Conservation (phyloP, 1,140 invertebrate genomes). For the Phocides pigmalion region DNA sequence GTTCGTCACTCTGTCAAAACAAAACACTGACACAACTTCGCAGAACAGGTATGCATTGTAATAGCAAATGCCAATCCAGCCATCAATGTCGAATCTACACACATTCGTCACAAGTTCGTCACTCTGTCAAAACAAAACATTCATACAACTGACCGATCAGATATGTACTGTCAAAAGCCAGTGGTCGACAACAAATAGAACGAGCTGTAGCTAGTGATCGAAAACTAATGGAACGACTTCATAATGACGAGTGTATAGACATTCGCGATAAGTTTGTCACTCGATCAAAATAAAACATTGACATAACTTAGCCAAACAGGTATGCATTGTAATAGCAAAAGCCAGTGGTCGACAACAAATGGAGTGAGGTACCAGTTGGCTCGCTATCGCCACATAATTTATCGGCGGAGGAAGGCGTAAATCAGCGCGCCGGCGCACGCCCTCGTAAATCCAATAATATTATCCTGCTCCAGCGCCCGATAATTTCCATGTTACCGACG, state of each 20-base stretch:
- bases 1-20: not conserved
- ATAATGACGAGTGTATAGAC: not conserved
- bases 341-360: conserved; percentile 23
- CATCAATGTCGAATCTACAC: too few relatives aligned
- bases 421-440: conserved; percentile 55
- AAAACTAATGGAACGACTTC: not conserved
- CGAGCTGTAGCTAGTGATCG: too few relatives aligned
- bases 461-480: conserved; percentile 56
- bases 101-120: not conserved
- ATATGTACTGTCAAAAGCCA: conserved; percentile 4
- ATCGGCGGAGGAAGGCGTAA: conserved; percentile 63
- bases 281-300: not conserved
- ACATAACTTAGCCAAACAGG: not conserved
- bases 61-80: conserved; percentile 10
- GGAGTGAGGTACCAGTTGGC: conserved; percentile 25
- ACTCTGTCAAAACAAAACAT: not conserved
- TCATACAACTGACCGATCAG: not conserved
- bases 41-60: not conserved
- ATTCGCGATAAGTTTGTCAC: not conserved
- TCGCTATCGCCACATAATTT: conserved; percentile 52
- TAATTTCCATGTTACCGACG: conserved; percentile 51
- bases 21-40: not conserved
- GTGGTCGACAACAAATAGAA: too few relatives aligned
- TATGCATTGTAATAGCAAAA: not conserved
- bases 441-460: conserved; percentile 68